phyloP scores from a whole-genome alignment of 2,113 vertebrate genomes.

The Callipepla squamata region DNA sequence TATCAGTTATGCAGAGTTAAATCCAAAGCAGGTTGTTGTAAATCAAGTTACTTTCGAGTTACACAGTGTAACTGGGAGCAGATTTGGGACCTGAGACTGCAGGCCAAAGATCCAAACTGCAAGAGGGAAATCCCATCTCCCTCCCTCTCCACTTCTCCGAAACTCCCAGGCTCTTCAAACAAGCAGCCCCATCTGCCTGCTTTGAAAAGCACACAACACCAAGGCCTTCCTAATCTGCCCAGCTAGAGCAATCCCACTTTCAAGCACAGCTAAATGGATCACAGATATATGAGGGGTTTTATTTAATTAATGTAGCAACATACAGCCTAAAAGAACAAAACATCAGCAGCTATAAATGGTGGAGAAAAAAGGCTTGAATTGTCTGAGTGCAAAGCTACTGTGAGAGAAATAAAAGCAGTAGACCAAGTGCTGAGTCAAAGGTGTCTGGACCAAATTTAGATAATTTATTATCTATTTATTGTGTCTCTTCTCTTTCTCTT shows the following conservation, averaged over 20 bases:
- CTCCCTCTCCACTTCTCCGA: neutral
- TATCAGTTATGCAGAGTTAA: constrained; percentile 6
- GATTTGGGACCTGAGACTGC: neutral
- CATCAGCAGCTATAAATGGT: neutral
- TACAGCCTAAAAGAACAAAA: constrained; percentile 34
- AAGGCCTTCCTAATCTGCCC: neutral
- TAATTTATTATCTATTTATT: neutral
- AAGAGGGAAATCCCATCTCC: neutral
- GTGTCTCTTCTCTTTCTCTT: neutral
- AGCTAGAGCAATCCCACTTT: neutral
- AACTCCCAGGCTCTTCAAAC: neutral
- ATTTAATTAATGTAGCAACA: constrained; percentile 41
- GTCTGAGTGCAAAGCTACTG: neutral
- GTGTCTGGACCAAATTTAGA: neutral
- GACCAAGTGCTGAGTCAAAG: neutral
- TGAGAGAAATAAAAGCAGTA: neutral
- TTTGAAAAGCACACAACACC: constrained; percentile 8
- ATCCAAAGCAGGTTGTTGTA: constrained; percentile 13
- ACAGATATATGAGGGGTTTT: constrained; percentile 33
- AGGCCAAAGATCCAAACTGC: neutral
- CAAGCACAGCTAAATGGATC: neutral
- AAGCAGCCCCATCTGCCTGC: neutral
- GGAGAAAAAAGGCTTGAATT: neutral
- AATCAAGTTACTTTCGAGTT: constrained; percentile 47
- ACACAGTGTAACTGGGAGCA: constrained; percentile 12